phyloP scores from a whole-genome alignment of 1,140 invertebrate genomes.

The Penaeus chinensis region DNA sequence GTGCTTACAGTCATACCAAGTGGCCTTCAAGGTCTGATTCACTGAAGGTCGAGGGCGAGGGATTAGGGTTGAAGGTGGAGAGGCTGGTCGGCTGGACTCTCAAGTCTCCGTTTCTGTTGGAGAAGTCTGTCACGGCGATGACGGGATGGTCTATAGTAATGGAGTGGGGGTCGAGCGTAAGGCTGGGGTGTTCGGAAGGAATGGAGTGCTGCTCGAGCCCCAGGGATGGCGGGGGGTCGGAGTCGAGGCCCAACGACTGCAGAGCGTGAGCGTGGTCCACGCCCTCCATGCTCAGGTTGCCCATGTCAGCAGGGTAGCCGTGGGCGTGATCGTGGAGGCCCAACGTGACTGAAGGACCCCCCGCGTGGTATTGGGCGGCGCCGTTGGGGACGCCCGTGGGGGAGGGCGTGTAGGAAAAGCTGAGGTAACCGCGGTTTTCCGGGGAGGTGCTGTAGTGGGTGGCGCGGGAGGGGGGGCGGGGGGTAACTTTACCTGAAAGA shows the following conservation, averaged over 20 bases:
- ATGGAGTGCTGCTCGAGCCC: conserved; percentile 64
- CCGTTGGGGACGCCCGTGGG: conserved; percentile 62
- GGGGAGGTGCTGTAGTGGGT: conserved; percentile 63
- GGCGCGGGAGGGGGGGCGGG: conserved; percentile 60
- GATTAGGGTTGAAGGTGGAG: conserved; percentile 63
- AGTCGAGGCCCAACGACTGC: conserved; percentile 61
- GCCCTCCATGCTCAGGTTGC: conserved; percentile 27
- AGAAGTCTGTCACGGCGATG: conserved; percentile 55
- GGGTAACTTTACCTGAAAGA: conserved; percentile 57
- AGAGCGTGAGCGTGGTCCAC: conserved; percentile 42
- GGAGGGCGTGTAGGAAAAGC: conserved; percentile 62
- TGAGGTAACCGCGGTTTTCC: conserved; percentile 53
- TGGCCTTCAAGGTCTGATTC: conserved; percentile 54
- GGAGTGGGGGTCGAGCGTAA: conserved; percentile 62
- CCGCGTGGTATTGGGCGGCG: conserved; percentile 62
- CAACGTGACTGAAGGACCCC: conserved; percentile 60
- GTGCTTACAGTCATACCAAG: conserved; percentile 50
- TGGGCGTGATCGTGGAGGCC: conserved; percentile 57
- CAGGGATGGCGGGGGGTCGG: conserved; percentile 60
- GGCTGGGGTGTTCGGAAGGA: conserved; percentile 61
- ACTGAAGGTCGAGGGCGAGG: conserved; percentile 52
- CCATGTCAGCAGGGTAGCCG: conserved; percentile 36
- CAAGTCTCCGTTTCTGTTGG: conserved; percentile 59
- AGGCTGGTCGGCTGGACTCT: conserved; percentile 56
- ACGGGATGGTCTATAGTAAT: conserved; percentile 63